Conservation (phyloP, 2,113 vertebrate species). For the Microcebus ravelobensis region DNA sequence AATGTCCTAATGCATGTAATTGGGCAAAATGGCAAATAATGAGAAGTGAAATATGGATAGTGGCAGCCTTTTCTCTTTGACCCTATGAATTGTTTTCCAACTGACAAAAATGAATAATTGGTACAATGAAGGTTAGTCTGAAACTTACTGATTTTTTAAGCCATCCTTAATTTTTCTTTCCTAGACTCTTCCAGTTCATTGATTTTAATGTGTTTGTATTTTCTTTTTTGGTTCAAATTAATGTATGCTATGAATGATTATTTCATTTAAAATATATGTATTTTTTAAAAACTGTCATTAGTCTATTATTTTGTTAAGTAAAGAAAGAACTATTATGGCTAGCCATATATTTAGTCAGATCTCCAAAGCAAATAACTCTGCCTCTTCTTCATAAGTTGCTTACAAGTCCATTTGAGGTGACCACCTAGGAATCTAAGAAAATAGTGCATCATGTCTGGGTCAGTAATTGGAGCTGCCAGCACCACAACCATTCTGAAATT, state of each 20-base stretch:
- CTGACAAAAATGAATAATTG: slow-evolving; percentile 19
- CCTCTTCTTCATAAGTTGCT: background rate
- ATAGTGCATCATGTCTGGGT: background rate
- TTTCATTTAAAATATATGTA: background rate
- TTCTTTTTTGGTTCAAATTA: slow-evolving; percentile 19
- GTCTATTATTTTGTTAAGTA: background rate
- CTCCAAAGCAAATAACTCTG: background rate
- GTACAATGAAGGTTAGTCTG: background rate
- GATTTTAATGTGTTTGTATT: background rate
- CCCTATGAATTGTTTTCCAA: slow-evolving; percentile 10
- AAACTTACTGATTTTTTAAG: background rate
- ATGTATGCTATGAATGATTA: background rate
- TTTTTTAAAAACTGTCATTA: background rate
- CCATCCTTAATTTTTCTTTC: background rate
- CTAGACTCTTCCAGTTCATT: background rate
- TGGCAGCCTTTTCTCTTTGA: slow-evolving; percentile 50
- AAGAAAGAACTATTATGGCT: background rate
- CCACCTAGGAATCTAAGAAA: background rate
- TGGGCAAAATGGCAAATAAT: slow-evolving; percentile 65
- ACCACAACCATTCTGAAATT: background rate
- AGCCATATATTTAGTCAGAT: background rate
- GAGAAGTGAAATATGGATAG: slow-evolving; percentile 52
- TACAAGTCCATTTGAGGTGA: background rate
- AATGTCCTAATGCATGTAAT: slow-evolving; percentile 41
- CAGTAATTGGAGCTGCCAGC: background rate